phyloP scores from a whole-genome alignment of 2,888 invertebrate genomes.

The Anticlea derivata region DNA sequence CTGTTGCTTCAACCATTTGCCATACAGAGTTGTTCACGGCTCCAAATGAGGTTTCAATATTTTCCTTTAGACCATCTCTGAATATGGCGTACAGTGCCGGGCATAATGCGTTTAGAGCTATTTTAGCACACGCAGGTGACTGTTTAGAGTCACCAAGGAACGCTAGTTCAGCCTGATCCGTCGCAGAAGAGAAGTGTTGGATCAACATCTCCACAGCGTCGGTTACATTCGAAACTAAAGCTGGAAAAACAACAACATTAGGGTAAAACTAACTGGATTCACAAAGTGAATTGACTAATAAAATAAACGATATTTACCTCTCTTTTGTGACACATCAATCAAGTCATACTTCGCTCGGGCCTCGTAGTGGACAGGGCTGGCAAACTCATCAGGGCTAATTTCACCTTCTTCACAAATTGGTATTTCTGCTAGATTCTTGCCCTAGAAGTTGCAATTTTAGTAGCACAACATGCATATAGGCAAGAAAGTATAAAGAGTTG shows the following conservation, averaged over 20 bases:
- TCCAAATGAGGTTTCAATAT: constrained; percentile 92
- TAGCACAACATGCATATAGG: constrained; percentile 35
- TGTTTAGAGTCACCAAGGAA: constrained; percentile 83
- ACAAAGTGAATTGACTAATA: not conserved
- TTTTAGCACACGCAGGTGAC: constrained; percentile 87
- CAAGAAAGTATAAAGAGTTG: constrained; percentile 18
- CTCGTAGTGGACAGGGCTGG: constrained; percentile 76
- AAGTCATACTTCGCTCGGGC: constrained; percentile 74
- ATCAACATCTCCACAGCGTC: constrained; percentile 90
- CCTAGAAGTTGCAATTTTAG: constrained; percentile 58
- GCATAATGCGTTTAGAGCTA: constrained; percentile 90
- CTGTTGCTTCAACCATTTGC: constrained; percentile 95
- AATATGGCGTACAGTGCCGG: constrained; percentile 93
- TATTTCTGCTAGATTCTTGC: constrained; percentile 84
- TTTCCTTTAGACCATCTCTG: constrained; percentile 92
- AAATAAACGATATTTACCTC: constrained; percentile 60
- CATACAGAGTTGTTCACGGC: constrained; percentile 94
- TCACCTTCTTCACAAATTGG: constrained; percentile 87
- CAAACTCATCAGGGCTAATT: constrained; percentile 84
- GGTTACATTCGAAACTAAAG: constrained; percentile 88
- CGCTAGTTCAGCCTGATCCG: constrained; percentile 85
- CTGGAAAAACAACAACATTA: constrained; percentile 64
- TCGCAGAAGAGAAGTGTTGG: constrained; percentile 87
- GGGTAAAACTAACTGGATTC: too few relatives aligned
- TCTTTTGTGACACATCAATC: constrained; percentile 85